Conservation (phyloP, 2,113 vertebrate genomes). For the Mungos mungo region DNA sequence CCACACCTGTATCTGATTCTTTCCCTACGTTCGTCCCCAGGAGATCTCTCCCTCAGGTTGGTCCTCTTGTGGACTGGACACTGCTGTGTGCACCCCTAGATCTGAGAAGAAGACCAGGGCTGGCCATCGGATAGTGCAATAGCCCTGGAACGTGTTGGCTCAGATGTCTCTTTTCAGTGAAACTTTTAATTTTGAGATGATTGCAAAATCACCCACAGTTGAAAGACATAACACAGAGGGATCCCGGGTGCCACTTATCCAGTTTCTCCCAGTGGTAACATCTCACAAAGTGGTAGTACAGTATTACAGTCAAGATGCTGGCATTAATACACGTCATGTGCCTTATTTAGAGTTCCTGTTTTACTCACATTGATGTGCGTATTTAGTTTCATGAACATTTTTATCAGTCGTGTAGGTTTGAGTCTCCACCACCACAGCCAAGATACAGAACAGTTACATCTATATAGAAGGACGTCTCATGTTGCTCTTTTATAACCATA, state of each 20-base stretch:
- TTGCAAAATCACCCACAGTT: neutral
- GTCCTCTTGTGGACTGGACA: neutral
- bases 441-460: neutral
- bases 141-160: neutral
- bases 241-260: neutral
- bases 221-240: neutral
- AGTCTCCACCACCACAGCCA: neutral
- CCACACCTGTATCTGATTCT: neutral
- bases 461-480: neutral
- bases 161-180: neutral
- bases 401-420: neutral
- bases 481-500: neutral
- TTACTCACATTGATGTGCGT: neutral
- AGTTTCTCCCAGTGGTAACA: neutral
- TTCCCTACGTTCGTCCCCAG: neutral
- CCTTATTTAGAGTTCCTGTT: neutral
- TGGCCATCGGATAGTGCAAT: neutral
- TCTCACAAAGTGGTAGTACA: neutral
- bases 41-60: neutral
- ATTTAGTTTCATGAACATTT: neutral
- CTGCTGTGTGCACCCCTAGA: neutral
- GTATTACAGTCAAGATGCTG: neutral
- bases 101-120: neutral
- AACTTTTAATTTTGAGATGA: neutral
- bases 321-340: neutral